These are phyloP conservation scores for Dynastes maya DNA, from an alignment of 2,888 invertebrate species.

Conservation along the genomic window DNA sequence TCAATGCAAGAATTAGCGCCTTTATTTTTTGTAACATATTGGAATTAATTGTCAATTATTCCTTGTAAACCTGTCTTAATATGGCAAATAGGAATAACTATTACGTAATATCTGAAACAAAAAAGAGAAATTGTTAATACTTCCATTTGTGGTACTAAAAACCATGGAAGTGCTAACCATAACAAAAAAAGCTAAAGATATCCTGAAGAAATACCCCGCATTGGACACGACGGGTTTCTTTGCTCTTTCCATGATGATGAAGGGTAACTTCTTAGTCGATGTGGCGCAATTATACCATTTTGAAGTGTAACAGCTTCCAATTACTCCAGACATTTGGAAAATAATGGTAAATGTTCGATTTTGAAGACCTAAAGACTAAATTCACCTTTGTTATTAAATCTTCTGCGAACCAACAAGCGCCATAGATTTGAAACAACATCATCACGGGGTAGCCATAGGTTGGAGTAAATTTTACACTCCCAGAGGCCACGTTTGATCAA, in stretches of 20 bases:
- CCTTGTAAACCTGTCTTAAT: constrained; percentile 19
- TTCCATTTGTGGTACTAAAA: background rate
- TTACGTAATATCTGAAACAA: constrained; percentile 41
- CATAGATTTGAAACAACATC: constrained; percentile 55
- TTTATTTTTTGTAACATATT: no score
- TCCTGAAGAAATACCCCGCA: constrained; percentile 54
- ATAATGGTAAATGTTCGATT: background rate
- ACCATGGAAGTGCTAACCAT: constrained; percentile 47
- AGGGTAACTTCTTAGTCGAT: constrained; percentile 48
- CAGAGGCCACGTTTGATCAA: background rate
- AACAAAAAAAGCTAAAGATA: constrained; percentile 54
- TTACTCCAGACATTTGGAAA: constrained; percentile 54
- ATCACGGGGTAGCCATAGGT: constrained; percentile 24
- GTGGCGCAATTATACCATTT: constrained; percentile 54
- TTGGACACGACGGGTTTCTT: constrained; percentile 54
- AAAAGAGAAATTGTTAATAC: background rate
- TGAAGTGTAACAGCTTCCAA: constrained; percentile 54
- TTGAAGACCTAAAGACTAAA: background rate
- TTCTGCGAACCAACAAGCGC: constrained; percentile 59
- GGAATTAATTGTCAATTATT: background rate
- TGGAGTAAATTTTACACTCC: constrained; percentile 49
- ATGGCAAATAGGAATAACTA: constrained; percentile 50
- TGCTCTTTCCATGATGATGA: constrained; percentile 55
- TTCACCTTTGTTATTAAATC: constrained; percentile 58
- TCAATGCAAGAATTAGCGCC: no score